Evolutionary conservation across 2,888 invertebrate genomes (phyloP), one percentile per base, ranked within the genome.

Genomic region (Dicyrtoma fusca): DNA sequence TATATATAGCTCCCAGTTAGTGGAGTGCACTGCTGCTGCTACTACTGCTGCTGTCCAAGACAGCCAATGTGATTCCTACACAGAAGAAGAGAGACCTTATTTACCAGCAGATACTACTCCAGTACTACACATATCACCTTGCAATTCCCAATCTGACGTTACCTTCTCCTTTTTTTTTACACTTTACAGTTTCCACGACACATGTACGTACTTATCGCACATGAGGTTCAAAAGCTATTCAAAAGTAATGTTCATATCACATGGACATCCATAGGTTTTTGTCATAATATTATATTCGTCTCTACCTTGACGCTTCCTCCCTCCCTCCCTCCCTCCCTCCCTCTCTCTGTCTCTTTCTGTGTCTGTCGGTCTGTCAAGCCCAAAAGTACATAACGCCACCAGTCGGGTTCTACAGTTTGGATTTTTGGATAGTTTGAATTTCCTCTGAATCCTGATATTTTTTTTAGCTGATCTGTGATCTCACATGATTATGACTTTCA

Each of bases 221-320:
- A 57, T 14, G 25, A 57, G 25, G 14, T 21, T 63, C 63, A 44
- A 47, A 47, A 63, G 47, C 63, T 44, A 65, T 65, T 55, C 63
- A 23, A 55, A 64, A 25, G 42, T 69, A 69, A 53, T 45, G 51
- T 53, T 45, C 57, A 45, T 57, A 53, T 26, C 63, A 65, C 26
- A 59, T 26, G 49, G 65, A 65, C 65, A 65, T 57, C 66, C 72
- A 62, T 68, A 62, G 68, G 61, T 68, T 47, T 55, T 59, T 69
- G 53, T 63, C 70, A 69, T 73, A 65, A 70, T 59, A 69, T 59
- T 65, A 63, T 57, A 66, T 59, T 59, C 23, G 26, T 34, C 26
- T 49, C 72, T 47, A 45, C 19, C 66, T 66, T 42, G 45, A 42
- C 49, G 21, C 61, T 72, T 10, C 19, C 53, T 53, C 53, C 19